Percentiles rank a stretch among this genome's conserved stretches.
Conservation (phyloP, 2,888 invertebrate species). For the Laspeyria flexula region DNA sequence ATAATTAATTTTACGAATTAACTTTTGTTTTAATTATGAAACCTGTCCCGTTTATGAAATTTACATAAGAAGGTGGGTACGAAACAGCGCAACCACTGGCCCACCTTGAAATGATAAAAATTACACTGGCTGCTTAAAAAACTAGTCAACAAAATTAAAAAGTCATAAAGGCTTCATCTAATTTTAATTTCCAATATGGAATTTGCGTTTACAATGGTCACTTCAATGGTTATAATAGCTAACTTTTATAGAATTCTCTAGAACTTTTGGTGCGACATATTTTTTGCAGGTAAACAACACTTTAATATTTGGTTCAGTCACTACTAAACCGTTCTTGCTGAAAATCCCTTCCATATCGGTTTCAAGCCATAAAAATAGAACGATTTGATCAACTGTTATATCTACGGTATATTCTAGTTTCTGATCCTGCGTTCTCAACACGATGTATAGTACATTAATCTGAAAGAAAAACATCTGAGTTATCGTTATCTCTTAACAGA, state of each 20-base stretch:
- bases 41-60: too few relatives aligned
- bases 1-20: constrained; percentile 40
- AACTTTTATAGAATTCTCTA: constrained; percentile 61
- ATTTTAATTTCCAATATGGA: neutral
- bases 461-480: constrained; percentile 41
- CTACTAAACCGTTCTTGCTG: constrained; percentile 91
- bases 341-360: constrained; percentile 87
- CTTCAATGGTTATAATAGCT: constrained; percentile 68
- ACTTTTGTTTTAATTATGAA: neutral
- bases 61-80: too few relatives aligned
- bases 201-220: neutral
- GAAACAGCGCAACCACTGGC: too few relatives aligned
- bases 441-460: constrained; percentile 55
- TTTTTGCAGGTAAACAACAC: constrained; percentile 50
- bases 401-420: constrained; percentile 53
- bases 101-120: too few relatives aligned
- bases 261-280: constrained; percentile 45
- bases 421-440: constrained; percentile 26
- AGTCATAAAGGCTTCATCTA: neutral
- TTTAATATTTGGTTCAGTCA: constrained; percentile 59
- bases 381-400: constrained; percentile 79
- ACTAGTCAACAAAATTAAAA: neutral
- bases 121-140: too few relatives aligned
- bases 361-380: constrained; percentile 91
- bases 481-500: too few relatives aligned